Conservation (phyloP, 2,888 invertebrate genomes). For the Nebria brevicollis region DNA sequence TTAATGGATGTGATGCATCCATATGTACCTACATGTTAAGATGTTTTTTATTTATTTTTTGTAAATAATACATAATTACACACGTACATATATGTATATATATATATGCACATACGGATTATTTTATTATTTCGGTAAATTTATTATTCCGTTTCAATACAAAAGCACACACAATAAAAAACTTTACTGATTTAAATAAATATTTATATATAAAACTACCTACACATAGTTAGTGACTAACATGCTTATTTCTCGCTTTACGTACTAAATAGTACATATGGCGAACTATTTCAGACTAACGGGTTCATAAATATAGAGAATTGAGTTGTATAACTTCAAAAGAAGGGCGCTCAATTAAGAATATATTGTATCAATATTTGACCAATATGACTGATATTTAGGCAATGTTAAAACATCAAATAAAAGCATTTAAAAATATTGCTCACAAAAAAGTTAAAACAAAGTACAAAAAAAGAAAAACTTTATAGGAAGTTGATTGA, state of each 20-base stretch:
- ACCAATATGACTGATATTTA: no score
- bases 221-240: no score
- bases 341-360: no score
- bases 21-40: background rate
- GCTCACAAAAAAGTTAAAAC: background rate
- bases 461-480: background rate
- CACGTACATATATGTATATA: background rate
- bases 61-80: background rate
- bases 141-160: background rate
- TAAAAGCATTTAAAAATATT: background rate
- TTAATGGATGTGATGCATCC: slow-evolving; percentile 18
- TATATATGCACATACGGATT: background rate
- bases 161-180: background rate
- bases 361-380: no score
- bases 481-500: background rate
- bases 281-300: no score
- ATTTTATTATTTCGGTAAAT: background rate
- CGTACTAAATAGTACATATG: no score
- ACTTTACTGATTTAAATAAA: no score
- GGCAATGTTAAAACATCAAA: background rate
- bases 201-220: no score
- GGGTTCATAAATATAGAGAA: no score
- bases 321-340: no score
- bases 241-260: no score
- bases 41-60: background rate